phyloP scores from a whole-genome alignment of 2,888 invertebrate species.

The Cheilosia variabilis region DNA sequence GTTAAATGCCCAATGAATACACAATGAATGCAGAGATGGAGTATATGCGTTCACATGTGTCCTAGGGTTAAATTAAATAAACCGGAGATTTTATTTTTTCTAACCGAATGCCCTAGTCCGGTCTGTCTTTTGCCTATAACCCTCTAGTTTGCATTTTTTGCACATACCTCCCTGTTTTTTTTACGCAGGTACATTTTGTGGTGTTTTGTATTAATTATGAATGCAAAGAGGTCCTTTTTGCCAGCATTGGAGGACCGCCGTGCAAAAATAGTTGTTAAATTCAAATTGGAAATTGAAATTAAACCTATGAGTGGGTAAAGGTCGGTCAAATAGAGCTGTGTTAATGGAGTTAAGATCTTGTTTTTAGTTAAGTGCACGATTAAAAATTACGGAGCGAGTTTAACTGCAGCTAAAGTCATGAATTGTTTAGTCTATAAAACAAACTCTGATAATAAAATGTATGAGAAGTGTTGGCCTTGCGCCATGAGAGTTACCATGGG shows the following conservation, averaged over 20 bases:
- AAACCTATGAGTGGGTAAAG: not conserved
- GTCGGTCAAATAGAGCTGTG: not conserved
- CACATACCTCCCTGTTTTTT: not conserved
- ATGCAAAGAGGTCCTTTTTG: slow-evolving; percentile 8
- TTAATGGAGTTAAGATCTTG: not conserved
- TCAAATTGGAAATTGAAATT: slow-evolving; percentile 3
- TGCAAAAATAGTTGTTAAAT: slow-evolving; percentile 1
- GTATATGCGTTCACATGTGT: not conserved
- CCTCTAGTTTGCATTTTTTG: not conserved
- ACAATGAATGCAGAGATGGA: slow-evolving; percentile 23
- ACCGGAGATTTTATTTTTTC: slow-evolving; percentile 60
- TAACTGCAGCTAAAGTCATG: no score
- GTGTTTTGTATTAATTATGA: slow-evolving; percentile 43
- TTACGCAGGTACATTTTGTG: slow-evolving; percentile 28
- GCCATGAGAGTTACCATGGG: no score
- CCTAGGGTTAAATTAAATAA: slow-evolving; percentile 63
- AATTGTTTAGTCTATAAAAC: no score
- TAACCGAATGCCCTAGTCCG: slow-evolving; percentile 24
- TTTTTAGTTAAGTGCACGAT: not conserved
- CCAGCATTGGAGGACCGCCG: not conserved
- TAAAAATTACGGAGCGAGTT: no score
- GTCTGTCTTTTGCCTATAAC: slow-evolving; percentile 14
- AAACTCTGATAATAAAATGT: no score
- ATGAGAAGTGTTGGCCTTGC: no score
- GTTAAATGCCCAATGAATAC: slow-evolving; percentile 67